Percentiles rank a stretch among this genome's conserved stretches.
phyloP scores from a whole-genome alignment of 2,797 vertebrate species.

The Acanthurus tractus region DNA sequence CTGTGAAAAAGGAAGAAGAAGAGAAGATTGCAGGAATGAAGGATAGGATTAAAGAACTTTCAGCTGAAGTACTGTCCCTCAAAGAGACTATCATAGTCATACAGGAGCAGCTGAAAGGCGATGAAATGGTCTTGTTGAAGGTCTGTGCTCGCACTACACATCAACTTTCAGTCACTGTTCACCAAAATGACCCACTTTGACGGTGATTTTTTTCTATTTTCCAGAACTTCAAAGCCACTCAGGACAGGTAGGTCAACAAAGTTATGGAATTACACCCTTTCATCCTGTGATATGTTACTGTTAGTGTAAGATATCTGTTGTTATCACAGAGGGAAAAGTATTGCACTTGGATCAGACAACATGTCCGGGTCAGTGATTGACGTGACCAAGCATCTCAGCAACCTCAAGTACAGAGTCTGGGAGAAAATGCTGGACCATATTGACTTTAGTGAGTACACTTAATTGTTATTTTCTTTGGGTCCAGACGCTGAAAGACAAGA shows the following conservation, averaged over 20 bases:
- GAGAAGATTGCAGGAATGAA: slow-evolving; percentile 67
- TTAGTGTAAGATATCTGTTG: slow-evolving; percentile 8
- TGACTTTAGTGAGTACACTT: slow-evolving; percentile 79
- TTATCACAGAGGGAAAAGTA: slow-evolving; percentile 65
- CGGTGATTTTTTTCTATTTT: slow-evolving; percentile 20
- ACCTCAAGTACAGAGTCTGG: slow-evolving; percentile 84
- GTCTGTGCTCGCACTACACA: slow-evolving; percentile 41
- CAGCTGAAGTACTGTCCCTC: slow-evolving; percentile 62
- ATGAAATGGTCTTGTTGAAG: slow-evolving; percentile 77
- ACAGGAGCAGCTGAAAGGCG: slow-evolving; percentile 71
- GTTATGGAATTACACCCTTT: background rate
- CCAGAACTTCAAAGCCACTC: slow-evolving; percentile 81
- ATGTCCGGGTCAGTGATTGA: slow-evolving; percentile 78
- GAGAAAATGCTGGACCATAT: slow-evolving; percentile 78
- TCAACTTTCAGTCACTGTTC: background rate
- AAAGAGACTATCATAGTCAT: slow-evolving; percentile 68
- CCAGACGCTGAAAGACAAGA: background rate
- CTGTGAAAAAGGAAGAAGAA: slow-evolving; percentile 79
- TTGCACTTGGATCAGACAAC: slow-evolving; percentile 51
- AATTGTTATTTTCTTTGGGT: background rate
- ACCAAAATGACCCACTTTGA: background rate
- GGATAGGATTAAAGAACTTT: slow-evolving; percentile 65
- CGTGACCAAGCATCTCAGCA: slow-evolving; percentile 78
- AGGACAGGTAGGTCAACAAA: slow-evolving; percentile 73
- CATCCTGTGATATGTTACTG: background rate